These are phyloP conservation scores for Chymomyza costata DNA, from an alignment of 1,140 invertebrate species.

Conservation along the genomic window DNA sequence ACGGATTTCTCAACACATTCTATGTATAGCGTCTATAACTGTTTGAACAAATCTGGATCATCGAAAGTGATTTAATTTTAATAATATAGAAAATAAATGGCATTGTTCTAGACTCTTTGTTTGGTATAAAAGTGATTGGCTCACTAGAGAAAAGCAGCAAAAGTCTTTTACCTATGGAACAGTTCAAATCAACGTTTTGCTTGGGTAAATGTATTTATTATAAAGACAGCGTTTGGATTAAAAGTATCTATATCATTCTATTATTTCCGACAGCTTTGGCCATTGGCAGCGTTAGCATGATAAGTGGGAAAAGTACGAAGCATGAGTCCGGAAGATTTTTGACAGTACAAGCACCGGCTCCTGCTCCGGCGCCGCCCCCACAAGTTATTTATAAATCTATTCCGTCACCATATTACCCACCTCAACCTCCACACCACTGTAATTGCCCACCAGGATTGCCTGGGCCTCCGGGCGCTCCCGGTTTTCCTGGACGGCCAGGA, in stretches of 20 bases:
- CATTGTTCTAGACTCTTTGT: constrained; percentile 3
- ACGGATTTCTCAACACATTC: no score
- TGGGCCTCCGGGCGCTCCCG: constrained; percentile 77
- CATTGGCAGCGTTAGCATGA: constrained; percentile 4
- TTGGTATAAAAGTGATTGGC: constrained; percentile 49
- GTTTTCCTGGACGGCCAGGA: constrained; percentile 81
- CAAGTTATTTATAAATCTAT: constrained; percentile 48
- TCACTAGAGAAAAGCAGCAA: constrained; percentile 33
- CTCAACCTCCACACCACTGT: constrained; percentile 43
- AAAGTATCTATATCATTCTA: no score
- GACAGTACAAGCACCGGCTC: constrained; percentile 33
- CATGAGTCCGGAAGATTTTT: constrained; percentile 44
- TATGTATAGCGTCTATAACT: no score
- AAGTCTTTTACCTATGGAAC: constrained; percentile 38
- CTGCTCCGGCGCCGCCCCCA: constrained; percentile 42
- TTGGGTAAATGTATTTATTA: constrained; percentile 32
- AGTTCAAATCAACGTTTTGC: constrained; percentile 36
- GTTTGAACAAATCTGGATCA: neutral
- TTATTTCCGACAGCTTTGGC: constrained; percentile 18
- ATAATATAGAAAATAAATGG: neutral
- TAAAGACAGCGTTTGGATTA: no score
- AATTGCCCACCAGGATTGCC: constrained; percentile 82
- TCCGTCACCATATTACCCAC: constrained; percentile 48
- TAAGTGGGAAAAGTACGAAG: constrained; percentile 14
- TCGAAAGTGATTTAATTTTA: constrained; percentile 1